phyloP scores from a whole-genome alignment of 2,113 vertebrate species.

The Corythornis vintsioides region DNA sequence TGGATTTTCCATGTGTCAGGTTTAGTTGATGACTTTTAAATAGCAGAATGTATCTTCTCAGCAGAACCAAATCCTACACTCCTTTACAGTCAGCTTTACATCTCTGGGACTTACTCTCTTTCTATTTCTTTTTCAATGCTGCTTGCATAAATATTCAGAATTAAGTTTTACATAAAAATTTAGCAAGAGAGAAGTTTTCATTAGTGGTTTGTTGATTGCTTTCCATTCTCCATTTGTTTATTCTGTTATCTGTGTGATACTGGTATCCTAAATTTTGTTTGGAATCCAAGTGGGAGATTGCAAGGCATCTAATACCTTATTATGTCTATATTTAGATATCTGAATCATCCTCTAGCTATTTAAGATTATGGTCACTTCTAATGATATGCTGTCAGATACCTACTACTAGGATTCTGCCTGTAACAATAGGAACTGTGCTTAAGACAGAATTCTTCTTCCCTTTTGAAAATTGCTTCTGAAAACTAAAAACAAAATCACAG shows the following conservation, averaged over 20 bases:
- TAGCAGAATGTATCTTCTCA: background rate
- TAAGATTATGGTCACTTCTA: background rate
- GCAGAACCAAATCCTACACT: background rate
- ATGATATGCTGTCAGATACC: background rate
- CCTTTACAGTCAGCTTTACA: background rate
- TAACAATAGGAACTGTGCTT: background rate
- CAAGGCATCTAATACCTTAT: background rate
- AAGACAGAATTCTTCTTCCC: background rate
- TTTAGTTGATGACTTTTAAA: slow-evolving; percentile 27
- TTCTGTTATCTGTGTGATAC: background rate
- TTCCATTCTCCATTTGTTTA: background rate
- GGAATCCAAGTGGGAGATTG: background rate
- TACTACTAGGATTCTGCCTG: background rate
- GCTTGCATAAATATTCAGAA: slow-evolving; percentile 6
- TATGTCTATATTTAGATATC: background rate
- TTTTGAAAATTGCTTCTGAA: background rate
- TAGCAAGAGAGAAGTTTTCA: background rate
- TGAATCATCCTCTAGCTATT: background rate
- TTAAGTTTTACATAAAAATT: background rate
- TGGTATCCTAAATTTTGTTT: background rate
- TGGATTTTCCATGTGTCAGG: slow-evolving; percentile 25
- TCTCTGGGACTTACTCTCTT: background rate
- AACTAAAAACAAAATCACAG: background rate
- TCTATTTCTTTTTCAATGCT: background rate
- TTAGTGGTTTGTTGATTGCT: background rate